phyloP scores from a whole-genome alignment of 2,797 vertebrate genomes.

The Acrossocheilus wenchowensis region DNA sequence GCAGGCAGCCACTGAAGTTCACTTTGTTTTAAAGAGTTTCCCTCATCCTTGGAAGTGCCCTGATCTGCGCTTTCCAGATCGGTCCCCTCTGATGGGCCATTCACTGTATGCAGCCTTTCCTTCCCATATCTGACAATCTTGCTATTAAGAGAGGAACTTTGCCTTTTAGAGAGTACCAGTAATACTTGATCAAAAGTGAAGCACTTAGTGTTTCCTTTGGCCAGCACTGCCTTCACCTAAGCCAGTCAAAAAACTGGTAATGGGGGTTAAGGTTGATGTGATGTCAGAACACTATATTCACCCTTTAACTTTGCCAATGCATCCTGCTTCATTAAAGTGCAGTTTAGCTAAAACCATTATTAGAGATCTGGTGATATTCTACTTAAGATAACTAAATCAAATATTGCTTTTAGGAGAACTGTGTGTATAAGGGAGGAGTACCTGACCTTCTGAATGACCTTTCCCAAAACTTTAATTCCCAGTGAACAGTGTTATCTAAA shows the following conservation, averaged over 20 bases:
- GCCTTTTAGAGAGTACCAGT: slow-evolving; percentile 52
- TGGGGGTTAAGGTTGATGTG: slow-evolving; percentile 3
- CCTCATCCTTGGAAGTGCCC: slow-evolving; percentile 23
- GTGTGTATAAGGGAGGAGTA: not conserved
- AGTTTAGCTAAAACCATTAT: slow-evolving; percentile 25
- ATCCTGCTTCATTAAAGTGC: slow-evolving; percentile 43
- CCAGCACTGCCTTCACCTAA: slow-evolving; percentile 40
- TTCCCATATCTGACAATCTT: slow-evolving; percentile 50
- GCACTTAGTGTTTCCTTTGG: slow-evolving; percentile 31
- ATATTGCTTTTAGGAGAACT: not conserved
- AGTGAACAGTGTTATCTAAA: slow-evolving; percentile 30
- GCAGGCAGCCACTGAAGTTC: not conserved
- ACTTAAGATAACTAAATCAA: not conserved
- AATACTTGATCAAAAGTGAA: slow-evolving; percentile 34
- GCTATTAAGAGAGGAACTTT: slow-evolving; percentile 51
- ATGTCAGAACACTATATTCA: slow-evolving; percentile 35
- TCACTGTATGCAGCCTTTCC: slow-evolving; percentile 36
- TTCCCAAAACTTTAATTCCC: slow-evolving; percentile 5
- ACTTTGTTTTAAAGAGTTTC: slow-evolving; percentile 16
- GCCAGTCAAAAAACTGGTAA: slow-evolving; percentile 32
- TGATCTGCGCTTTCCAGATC: slow-evolving; percentile 21
- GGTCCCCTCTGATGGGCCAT: slow-evolving; percentile 41
- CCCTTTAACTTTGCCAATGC: slow-evolving; percentile 26
- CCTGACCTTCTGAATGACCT: slow-evolving; percentile 18
- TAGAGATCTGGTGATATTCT: slow-evolving; percentile 9